Evolutionary conservation across 2,113 vertebrate species (phyloP).

Genomic region (Pomatostomus ruficeps): DNA sequence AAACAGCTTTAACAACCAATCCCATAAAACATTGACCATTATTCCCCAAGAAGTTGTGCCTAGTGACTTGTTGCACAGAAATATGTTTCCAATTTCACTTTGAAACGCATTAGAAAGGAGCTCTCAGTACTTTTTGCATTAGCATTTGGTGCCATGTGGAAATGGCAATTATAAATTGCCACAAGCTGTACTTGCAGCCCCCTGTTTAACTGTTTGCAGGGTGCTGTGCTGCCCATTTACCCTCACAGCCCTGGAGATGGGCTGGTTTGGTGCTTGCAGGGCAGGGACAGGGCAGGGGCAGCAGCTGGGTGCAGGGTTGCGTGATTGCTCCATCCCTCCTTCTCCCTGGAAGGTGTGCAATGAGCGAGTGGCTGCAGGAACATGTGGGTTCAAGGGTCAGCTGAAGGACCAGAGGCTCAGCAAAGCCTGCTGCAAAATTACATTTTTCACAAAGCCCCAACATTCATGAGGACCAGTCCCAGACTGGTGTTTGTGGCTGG

Average conservation of each 20-base stretch:
- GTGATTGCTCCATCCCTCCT: background rate
- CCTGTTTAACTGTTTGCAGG: conserved; percentile 55
- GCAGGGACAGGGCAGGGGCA: background rate
- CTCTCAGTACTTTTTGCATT: conserved; percentile 55
- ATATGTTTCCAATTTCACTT: conserved; percentile 65
- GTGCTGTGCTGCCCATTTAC: background rate
- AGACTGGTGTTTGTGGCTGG: background rate
- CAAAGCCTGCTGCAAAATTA: background rate
- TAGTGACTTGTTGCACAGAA: conserved; percentile 62
- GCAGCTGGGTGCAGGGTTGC: fast-evolving
- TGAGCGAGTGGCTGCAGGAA: fast-evolving
- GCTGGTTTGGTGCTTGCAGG: background rate
- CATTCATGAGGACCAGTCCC: background rate
- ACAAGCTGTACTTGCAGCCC: background rate
- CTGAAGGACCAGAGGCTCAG: background rate
- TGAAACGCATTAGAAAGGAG: conserved; percentile 51
- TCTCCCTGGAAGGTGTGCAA: background rate
- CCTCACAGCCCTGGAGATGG: background rate
- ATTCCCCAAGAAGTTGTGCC: conserved; percentile 63
- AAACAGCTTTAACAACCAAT: conserved; percentile 63
- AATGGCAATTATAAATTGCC: conserved; percentile 25
- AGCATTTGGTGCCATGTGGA: conserved; percentile 36
- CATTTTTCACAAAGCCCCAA: background rate
- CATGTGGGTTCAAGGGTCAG: fast-evolving
- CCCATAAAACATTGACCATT: conserved; percentile 63